These are phyloP conservation scores for Hyposmocoma kahamanoa DNA, from an alignment of 1,140 invertebrate genomes.

Conservation along the genomic window DNA sequence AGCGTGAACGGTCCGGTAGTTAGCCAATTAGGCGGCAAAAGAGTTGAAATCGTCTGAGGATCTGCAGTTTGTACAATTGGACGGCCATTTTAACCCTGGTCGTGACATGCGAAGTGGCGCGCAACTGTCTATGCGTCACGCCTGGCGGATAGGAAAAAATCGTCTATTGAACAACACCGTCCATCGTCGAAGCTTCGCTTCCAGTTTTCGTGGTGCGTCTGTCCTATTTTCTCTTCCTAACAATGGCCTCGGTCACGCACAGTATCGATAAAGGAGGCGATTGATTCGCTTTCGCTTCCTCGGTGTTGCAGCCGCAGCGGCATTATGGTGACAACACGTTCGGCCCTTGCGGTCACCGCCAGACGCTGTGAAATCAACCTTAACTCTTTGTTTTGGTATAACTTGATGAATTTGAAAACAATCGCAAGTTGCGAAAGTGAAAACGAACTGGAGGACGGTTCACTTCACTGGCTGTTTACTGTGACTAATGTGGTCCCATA, in stretches of 20 bases:
- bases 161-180: slow-evolving; percentile 5
- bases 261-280: slow-evolving; percentile 37
- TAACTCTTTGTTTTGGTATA: slow-evolving; percentile 23
- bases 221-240: slow-evolving; percentile 61
- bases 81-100: slow-evolving; percentile 24
- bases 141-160: slow-evolving; percentile 23
- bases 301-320: slow-evolving; percentile 17
- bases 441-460: no score
- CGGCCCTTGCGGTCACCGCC: slow-evolving; percentile 39
- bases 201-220: slow-evolving; percentile 43
- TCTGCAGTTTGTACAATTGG: slow-evolving; percentile 21
- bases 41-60: slow-evolving; percentile 3
- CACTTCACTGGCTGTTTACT: no score
- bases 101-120: slow-evolving; percentile 45
- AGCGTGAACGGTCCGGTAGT: not conserved
- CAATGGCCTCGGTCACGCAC: slow-evolving; percentile 64
- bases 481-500: no score
- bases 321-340: slow-evolving; percentile 42
- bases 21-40: slow-evolving; percentile 1
- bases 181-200: slow-evolving; percentile 32
- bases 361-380: slow-evolving; percentile 31
- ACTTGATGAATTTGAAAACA: not conserved
- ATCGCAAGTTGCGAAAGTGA: not conserved
- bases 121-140: slow-evolving; percentile 37
- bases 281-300: slow-evolving; percentile 68